Evolutionary conservation across 2,113 vertebrate genomes (phyloP), one percentile per base, ranked within the genome.

Genomic region (Fregetta grallaria): DNA sequence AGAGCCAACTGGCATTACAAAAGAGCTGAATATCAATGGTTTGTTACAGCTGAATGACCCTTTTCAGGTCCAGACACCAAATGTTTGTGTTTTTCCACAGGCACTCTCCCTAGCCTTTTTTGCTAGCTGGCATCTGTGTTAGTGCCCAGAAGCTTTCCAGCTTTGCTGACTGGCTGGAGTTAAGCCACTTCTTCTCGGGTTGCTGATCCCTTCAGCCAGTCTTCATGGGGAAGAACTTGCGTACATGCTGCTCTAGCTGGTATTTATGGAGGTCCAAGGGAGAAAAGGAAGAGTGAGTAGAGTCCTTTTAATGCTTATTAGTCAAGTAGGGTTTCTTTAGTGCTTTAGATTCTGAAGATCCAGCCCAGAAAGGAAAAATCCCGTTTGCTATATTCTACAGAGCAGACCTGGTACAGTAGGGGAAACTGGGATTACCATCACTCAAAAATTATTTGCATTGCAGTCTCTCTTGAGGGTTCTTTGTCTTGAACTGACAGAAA

Each of bases 41-140:
- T 94, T 87, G 49, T 84, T 84, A 80, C 88, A 90, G 82, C 65
- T 91, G 82, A 94, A 92, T n/a, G 38, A 86, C 34, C 29, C 88
- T 95, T 94, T 94, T 94, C 53, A 93, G 22, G 34, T 47, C 27
- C 61, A 81, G 45, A 44, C 50, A 89, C 36, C 20, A 71, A 90
- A 88, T 66, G 36, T 66, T 87, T 91, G 56, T 72, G 23, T 45
- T 94, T 82, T 92, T 75, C 44, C 36, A 34, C 50, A 83, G 59
- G 45, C 61, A 23, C 17, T 71, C 58, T 63, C 32, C 15, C 4
- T 22, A 22, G 6, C 7, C 7, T 59, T 63, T 68, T 86, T 71
- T 68, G 2, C 34, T 76, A 44, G 16, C 42, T 92, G 70, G 29
- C 56, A 68, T 53, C 27, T 47, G 15, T 65, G 25, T 52, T 34